Percentiles rank a stretch among this genome's conserved stretches.
These are phyloP conservation scores for Vireo altiloquus DNA, from an alignment of 2,113 vertebrate genomes.

Conservation along the genomic window DNA sequence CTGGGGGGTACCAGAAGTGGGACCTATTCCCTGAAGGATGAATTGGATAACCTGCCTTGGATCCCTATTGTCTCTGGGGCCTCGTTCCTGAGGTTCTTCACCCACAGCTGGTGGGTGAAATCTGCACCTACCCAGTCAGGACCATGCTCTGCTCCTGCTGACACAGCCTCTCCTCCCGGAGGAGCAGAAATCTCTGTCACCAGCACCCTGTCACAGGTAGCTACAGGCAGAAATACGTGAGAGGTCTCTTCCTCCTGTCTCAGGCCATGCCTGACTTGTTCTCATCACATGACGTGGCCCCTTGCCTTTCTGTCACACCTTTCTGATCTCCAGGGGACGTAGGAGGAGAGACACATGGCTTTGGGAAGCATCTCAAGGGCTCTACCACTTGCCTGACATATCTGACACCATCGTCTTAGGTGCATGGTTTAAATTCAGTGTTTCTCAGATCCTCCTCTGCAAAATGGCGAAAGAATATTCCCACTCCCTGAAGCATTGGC, in stretches of 20 bases:
- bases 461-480: neutral
- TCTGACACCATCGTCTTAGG: neutral
- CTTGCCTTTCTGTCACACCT: neutral
- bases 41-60: neutral
- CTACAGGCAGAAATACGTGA: rapidly evolving
- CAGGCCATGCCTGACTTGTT: neutral
- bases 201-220: rapidly evolving
- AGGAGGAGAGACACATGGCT: neutral
- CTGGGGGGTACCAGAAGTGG: neutral
- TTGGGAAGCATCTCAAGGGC: neutral
- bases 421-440: rapidly evolving
- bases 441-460: neutral
- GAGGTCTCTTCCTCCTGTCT: neutral
- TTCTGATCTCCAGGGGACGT: neutral
- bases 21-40: neutral
- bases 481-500: neutral
- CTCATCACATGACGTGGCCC: neutral
- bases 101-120: neutral
- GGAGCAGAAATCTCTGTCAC: neutral
- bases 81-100: neutral
- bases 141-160: neutral
- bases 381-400: neutral
- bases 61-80: neutral
- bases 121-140: neutral
- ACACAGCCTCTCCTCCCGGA: neutral